Evolutionary conservation across 2,888 invertebrate genomes (phyloP).

Genomic region (Cephus runcator): DNA sequence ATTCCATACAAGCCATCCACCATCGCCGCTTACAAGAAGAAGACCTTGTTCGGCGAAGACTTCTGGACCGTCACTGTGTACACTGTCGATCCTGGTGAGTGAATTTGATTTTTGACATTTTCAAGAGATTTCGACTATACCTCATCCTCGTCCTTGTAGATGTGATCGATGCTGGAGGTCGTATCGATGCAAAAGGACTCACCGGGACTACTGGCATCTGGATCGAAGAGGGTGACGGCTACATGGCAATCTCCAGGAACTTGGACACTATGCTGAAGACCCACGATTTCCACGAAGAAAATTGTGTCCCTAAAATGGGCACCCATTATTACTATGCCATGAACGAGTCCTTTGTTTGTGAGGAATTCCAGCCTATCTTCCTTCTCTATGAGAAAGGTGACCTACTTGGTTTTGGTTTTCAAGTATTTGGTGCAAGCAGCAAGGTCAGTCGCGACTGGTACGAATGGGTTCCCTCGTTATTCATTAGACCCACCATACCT

Average conservation of each 20-base stretch:
- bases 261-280: not conserved
- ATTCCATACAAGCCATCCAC: constrained; percentile 3
- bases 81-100: constrained; percentile 6
- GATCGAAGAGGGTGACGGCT: constrained; percentile 2
- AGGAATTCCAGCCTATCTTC: constrained; percentile 30
- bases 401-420: constrained; percentile 32
- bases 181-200: not conserved
- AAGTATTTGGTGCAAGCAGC: constrained; percentile 26
- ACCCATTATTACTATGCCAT: constrained; percentile 39
- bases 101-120: not conserved
- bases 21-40: not conserved
- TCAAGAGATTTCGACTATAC: not conserved
- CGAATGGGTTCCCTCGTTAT: constrained; percentile 24
- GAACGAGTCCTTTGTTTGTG: constrained; percentile 22
- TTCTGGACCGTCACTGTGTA: constrained; percentile 3
- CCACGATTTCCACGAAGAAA: not conserved
- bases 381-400: constrained; percentile 24
- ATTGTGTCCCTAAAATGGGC: constrained; percentile 8
- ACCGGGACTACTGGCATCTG: constrained; percentile 9
- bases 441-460: constrained; percentile 26
- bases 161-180: constrained; percentile 3
- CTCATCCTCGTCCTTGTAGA: not conserved
- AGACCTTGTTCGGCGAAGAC: constrained; percentile 2
- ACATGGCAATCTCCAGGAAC: not conserved
- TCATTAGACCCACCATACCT: constrained; percentile 26